Conservation (phyloP, 30 jellyfish, hydroid and myxozoan genomes). For the Euphysa ruthae region DNA sequence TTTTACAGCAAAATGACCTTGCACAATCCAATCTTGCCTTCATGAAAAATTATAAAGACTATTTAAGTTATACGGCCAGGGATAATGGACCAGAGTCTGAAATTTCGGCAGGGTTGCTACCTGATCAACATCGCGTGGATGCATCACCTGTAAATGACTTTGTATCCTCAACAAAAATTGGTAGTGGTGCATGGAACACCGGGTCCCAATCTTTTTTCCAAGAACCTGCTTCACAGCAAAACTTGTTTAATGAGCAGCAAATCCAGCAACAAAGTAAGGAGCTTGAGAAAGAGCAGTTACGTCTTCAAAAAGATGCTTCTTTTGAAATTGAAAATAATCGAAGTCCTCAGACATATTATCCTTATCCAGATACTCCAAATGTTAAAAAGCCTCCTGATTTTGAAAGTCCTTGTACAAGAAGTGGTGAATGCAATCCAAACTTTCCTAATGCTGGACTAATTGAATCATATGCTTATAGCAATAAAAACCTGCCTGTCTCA, state of each 20-base stretch:
- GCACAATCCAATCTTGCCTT: slow-evolving; percentile 70
- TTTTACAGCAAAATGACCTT: slow-evolving; percentile 41
- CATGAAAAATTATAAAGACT: slow-evolving; percentile 73
- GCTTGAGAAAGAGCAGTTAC: too few species aligned
- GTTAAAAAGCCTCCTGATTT: background rate
- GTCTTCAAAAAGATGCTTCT: background rate
- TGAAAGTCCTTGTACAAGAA: slow-evolving; percentile 28
- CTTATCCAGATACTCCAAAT: too few species aligned
- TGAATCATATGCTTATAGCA: background rate
- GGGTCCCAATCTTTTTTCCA: background rate
- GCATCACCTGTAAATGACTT: background rate
- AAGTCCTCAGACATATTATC: background rate
- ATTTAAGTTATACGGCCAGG: background rate
- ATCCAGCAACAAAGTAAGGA: background rate
- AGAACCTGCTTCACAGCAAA: slow-evolving; percentile 4
- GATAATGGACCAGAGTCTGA: slow-evolving; percentile 22
- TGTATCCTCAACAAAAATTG: background rate
- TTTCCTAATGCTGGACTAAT: slow-evolving; percentile 5
- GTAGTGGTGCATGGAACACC: background rate
- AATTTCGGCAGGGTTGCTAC: slow-evolving; percentile 12
- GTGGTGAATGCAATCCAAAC: slow-evolving; percentile 13
- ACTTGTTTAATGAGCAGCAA: background rate
- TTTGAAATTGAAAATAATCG: too few species aligned
- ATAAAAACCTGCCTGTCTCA: slow-evolving; percentile 15
- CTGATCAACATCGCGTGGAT: slow-evolving; percentile 19